These are phyloP conservation scores for Manis crassicaudata DNA, from an alignment of 2,797 vertebrate species.

Conservation along the genomic window DNA sequence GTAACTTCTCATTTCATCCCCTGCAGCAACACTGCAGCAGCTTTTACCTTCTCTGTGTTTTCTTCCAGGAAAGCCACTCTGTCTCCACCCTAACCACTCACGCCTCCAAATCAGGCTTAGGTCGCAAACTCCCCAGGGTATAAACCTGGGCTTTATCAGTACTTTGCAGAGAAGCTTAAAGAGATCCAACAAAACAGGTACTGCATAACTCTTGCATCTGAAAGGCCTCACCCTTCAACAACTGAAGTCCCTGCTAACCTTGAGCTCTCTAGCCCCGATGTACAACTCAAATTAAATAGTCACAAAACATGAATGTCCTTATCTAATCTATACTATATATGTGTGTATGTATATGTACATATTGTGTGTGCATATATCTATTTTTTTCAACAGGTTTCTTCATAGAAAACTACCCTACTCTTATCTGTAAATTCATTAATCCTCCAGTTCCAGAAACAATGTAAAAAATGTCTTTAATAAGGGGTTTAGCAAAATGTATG, in stretches of 20 bases:
- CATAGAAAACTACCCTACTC: not conserved
- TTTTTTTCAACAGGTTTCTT: not conserved
- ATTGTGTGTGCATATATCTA: too few relatives aligned
- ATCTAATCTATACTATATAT: not conserved
- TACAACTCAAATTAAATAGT: not conserved
- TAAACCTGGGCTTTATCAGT: slow-evolving; percentile 17
- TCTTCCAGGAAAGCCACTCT: not conserved
- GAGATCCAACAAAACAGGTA: slow-evolving; percentile 37
- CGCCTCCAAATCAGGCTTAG: not conserved
- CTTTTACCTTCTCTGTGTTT: not conserved
- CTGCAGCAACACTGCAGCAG: too few relatives aligned
- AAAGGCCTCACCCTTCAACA: not conserved
- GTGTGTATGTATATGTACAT: too few relatives aligned
- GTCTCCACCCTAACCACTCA: not conserved
- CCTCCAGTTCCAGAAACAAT: not conserved
- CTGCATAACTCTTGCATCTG: not conserved
- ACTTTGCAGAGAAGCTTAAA: not conserved
- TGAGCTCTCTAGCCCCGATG: too few relatives aligned
- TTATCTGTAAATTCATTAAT: not conserved
- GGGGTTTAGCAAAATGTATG: not conserved
- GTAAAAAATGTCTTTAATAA: not conserved
- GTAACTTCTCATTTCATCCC: not conserved
- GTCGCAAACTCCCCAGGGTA: not conserved
- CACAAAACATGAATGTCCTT: not conserved
- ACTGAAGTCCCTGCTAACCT: not conserved